phyloP scores from a whole-genome alignment of 2,888 invertebrate genomes.

The Caenorhabditis angaria region DNA sequence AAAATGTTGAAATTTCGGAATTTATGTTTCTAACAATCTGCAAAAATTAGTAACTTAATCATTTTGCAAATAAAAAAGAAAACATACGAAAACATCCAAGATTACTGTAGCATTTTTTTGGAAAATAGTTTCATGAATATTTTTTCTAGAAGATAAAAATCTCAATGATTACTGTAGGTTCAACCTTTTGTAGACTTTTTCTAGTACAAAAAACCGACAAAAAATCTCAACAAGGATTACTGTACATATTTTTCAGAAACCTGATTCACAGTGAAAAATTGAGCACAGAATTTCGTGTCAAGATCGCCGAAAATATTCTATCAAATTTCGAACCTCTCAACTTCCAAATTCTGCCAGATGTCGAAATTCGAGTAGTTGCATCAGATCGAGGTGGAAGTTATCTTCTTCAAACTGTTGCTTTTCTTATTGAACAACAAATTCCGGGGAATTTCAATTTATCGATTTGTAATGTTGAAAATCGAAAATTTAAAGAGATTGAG shows the following conservation, averaged over 20 bases:
- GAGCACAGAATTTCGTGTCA: neutral
- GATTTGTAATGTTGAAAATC: conserved; percentile 33
- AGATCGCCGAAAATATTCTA: neutral
- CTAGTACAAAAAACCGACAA: neutral
- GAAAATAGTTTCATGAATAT: no score
- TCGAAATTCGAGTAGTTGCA: conserved; percentile 43
- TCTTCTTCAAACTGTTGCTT: conserved; percentile 31
- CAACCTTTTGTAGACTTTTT: no score
- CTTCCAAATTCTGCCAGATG: neutral
- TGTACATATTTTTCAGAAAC: neutral
- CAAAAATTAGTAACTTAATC: no score
- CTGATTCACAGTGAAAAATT: conserved; percentile 8
- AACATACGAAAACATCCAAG: no score
- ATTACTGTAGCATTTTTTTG: no score
- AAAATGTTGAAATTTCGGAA: no score
- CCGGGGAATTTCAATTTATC: conserved; percentile 7
- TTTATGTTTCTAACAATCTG: no score
- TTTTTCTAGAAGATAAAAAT: no score
- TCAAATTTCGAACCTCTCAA: neutral
- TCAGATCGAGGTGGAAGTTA: conserved; percentile 38
- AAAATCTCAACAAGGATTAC: neutral
- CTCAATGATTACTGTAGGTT: no score
- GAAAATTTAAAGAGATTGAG: conserved; percentile 15
- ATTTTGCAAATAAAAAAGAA: no score
- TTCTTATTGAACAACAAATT: conserved; percentile 24